Evolutionary conservation across 1,140 invertebrate species (phyloP), one percentile per base, ranked within the genome.

Genomic region (Probaryconus sp.): DNA sequence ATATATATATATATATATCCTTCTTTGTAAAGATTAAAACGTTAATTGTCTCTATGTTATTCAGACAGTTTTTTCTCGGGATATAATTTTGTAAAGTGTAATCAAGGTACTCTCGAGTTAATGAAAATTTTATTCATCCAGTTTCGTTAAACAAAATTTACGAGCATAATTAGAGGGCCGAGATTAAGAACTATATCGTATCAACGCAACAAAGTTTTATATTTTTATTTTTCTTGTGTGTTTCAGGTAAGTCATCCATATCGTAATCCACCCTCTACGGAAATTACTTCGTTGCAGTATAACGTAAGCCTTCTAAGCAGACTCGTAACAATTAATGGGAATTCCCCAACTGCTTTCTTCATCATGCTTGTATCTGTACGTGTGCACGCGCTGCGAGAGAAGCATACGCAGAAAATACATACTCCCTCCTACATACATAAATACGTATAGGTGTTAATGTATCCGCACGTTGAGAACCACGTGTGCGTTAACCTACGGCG

Each of bases 281-380:
- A 79, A 81, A 79, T 79, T 78, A 58, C 74, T 76, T 74, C 68
- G 38, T 67, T 31, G 43, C 42, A 56, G 72, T 71, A 76, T 65
- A 78, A 74, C 64, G 53, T 81, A 79, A 84, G 79, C 78, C 56
- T 69, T 65, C 43, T 77, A 77, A 81, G 67, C 58, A 64, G 71
- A 77, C 78, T 70, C 58, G 61, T 78, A 79, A 81, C 65, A 79
- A 81, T 81, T 81, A 77, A 77, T 76, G 55, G 51, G 38, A 77
- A 79, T 81, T 79, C 63, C 58, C 50, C 18, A 45, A 73, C 40
- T 26, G 63, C 70, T 72, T 70, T 72, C 43, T 69, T 48, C 45
- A 18, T 37, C 28, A 69, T 69, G 69, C 67, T 75, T 73, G 45
- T 68, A 69, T 45, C 47, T 67, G 38, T 53, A 53, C 55, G 53